Evolutionary conservation across 2,888 invertebrate genomes (phyloP).

Genomic region (Hirudinaria manillensis): DNA sequence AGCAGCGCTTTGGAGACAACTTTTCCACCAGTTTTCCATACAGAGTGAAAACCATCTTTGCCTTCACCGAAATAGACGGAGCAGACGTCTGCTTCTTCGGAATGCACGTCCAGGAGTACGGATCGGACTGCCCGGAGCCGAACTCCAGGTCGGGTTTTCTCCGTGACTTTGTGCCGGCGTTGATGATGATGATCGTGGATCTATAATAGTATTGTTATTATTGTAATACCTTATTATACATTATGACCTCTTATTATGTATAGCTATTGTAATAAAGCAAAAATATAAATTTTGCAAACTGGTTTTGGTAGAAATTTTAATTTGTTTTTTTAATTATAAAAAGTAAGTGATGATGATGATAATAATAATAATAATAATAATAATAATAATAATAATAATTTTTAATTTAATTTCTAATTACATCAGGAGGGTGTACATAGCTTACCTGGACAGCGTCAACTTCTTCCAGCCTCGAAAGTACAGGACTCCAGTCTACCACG

Average conservation of each 20-base stretch:
- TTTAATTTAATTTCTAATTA: background rate
- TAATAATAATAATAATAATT: background rate
- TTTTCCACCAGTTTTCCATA: conserved; percentile 82
- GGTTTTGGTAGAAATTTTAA: too few species aligned
- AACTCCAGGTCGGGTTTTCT: conserved; percentile 65
- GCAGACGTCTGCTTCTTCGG: conserved; percentile 99
- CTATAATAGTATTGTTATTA: background rate
- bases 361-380: too few species aligned
- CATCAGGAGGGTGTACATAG: conserved; percentile 85
- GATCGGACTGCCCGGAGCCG: conserved; percentile 87
- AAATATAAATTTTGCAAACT: too few species aligned
- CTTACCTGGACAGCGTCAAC: conserved; percentile 97
- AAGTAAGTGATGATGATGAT: too few species aligned
- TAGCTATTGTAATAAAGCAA: too few species aligned
- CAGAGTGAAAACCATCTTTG: conserved; percentile 94
- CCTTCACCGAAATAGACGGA: conserved; percentile 97
- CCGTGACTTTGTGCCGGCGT: background rate
- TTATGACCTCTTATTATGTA: background rate
- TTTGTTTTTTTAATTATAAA: too few species aligned
- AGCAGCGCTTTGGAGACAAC: conserved; percentile 53
- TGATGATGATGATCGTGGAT: background rate
- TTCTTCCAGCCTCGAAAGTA: conserved; percentile 96
- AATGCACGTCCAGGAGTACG: conserved; percentile 99
- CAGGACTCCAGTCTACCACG: conserved; percentile 96
- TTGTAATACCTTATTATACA: too few species aligned